A percentile compares a stretch with the other conserved stretches of the same genome.
Evolutionary conservation across 2,888 invertebrate genomes (phyloP).

Genomic region (Latrodectus elegans): DNA sequence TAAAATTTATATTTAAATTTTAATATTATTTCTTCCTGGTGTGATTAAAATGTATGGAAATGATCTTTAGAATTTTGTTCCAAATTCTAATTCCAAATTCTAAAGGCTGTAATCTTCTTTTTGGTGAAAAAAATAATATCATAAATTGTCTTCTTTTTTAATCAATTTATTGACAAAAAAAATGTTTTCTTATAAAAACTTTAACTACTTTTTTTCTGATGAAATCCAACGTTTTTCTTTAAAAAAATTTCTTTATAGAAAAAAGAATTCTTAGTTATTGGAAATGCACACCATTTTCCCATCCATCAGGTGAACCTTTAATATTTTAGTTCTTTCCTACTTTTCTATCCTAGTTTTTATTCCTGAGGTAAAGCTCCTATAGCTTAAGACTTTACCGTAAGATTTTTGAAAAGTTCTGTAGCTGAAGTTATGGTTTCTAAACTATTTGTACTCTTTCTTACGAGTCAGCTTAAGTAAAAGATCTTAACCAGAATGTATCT

Average conservation of each 20-base stretch:
- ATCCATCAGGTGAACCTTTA: constrained; percentile 2
- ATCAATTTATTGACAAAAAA: too few species aligned
- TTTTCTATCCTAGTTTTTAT: background rate
- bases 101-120: too few species aligned
- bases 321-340: background rate
- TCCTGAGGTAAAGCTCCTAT: background rate
- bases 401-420: background rate
- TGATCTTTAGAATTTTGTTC: too few species aligned
- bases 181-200: too few species aligned
- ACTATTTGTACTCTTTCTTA: background rate
- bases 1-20: too few species aligned
- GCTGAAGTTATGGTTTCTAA: background rate
- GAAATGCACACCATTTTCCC: background rate
- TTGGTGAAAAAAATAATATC: too few species aligned
- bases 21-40: too few species aligned
- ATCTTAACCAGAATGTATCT: background rate
- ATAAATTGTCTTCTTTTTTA: too few species aligned
- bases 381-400: background rate
- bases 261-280: background rate
- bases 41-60: too few species aligned
- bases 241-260: background rate
- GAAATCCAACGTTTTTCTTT: too few species aligned
- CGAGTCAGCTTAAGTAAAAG: background rate
- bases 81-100: too few species aligned
- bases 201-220: too few species aligned